Percentiles rank a stretch among this genome's conserved stretches.
phyloP scores from a whole-genome alignment of 2,113 vertebrate genomes.

The Sphyrna mokarran region DNA sequence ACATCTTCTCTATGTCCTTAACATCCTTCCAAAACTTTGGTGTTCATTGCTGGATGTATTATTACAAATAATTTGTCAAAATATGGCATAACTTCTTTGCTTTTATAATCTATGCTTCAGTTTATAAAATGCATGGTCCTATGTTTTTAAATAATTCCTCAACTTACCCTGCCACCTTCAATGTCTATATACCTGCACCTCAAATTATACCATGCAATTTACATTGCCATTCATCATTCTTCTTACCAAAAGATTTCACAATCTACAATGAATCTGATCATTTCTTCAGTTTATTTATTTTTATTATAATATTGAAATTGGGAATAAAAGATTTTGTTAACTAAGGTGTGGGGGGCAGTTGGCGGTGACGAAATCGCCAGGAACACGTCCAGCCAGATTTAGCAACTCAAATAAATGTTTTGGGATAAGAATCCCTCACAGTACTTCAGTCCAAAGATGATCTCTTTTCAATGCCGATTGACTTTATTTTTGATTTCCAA shows the following conservation, averaged over 20 bases:
- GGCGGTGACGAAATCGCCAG: not conserved
- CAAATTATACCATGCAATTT: not conserved
- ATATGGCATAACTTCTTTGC: not conserved
- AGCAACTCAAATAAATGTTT: not conserved
- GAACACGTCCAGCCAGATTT: not conserved
- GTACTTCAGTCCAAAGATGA: not conserved
- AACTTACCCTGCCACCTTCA: not conserved
- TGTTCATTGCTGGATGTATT: not conserved
- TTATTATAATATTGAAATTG: not conserved
- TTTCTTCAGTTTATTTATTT: not conserved
- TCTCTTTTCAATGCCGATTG: not conserved
- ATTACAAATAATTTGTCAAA: not conserved
- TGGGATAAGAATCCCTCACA: not conserved
- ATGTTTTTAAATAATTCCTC: not conserved
- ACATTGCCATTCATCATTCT: not conserved
- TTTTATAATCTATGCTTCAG: not conserved
- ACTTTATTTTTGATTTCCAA: not conserved
- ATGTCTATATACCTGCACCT: not conserved
- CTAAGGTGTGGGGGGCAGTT: not conserved
- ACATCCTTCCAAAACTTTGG: not conserved
- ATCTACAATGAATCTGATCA: not conserved
- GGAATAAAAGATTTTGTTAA: not conserved
- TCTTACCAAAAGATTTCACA: not conserved
- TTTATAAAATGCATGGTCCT: not conserved
- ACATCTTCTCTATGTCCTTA: not conserved